Base-by-base conservation (phyloP, 2,797 vertebrate genomes). In the Anisognathus igniventris region DNA sequence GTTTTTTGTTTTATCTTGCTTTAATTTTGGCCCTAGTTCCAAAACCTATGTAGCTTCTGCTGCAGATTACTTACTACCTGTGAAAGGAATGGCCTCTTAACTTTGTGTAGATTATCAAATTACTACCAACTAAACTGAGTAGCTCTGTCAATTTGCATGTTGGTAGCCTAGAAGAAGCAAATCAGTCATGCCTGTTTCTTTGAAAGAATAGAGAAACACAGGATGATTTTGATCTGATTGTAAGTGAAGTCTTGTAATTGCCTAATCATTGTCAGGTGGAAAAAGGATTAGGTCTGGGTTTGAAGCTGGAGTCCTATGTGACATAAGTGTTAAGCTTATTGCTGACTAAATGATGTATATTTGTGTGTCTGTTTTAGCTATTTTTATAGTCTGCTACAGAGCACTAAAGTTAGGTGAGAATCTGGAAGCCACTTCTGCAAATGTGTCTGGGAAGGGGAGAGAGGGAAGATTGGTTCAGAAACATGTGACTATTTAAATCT, bases 211-310 rank as follows among this genome's bases (percentile, higher is more conserved):
- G 62, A 75, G n/a, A 78, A 85, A 58, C 2, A 14, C 0, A 4
- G 47, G 54, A 25, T 70, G 47, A 37, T 94, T 92, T 90, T 91
- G 68, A 88, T 30, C 19, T 86, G 60, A 44, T 72, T 73, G 2
- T 86, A 66, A 80, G 39, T 48, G 64, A 92, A 83, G 72, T 89
- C 56, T 74, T 88, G 11, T 56, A 94, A 91, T 86, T 86, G 82
- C 54, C 79, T 97, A 91, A 95, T 92, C 70, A 74, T 75, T 91
- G 68, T 93, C 94, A 95, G 85, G 87, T 95, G 94, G 93, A 92
- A 86, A 91, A 86, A 72, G 87, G 87, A 95, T 96, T 93, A 96
- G 44, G 51, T 53, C 27, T 66, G 28, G 12, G 31, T 75, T 85
- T 89, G 84, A 65, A 35, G 68, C 60, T 79, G 57, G 42, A 85